A percentile compares a stretch with the other conserved stretches of the same genome.
phyloP scores from a whole-genome alignment of 2,113 vertebrate species.

The Hypomesus transpacificus region DNA sequence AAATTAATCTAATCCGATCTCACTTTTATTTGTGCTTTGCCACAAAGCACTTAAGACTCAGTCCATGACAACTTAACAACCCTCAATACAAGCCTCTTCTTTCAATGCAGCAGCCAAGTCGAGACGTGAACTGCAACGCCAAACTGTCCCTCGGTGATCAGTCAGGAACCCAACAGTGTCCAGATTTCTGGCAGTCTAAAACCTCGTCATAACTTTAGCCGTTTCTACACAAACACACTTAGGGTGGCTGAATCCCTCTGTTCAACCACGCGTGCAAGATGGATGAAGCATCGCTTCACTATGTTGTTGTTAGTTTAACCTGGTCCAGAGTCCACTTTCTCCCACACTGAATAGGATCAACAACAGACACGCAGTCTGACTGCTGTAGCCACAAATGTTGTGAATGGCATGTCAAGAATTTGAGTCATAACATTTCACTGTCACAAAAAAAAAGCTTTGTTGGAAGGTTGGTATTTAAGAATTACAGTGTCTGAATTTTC shows the following conservation, averaged over 20 bases:
- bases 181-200: constrained; percentile 13
- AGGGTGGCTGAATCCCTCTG: constrained; percentile 31
- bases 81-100: neutral
- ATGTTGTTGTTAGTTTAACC: constrained; percentile 46
- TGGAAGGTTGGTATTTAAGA: neutral
- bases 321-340: constrained; percentile 25
- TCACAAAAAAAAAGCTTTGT: neutral
- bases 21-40: constrained; percentile 9
- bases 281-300: constrained; percentile 31
- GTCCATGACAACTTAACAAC: constrained; percentile 11
- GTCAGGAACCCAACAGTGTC: constrained; percentile 13
- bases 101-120: neutral
- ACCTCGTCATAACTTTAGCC: constrained; percentile 12
- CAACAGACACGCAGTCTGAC: constrained; percentile 24
- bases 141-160: neutral
- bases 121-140: neutral
- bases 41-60: constrained; percentile 4
- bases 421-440: constrained; percentile 8
- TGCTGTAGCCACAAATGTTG: constrained; percentile 37
- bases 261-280: constrained; percentile 58
- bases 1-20: constrained; percentile 18
- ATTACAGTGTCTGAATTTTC: no score
- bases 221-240: constrained; percentile 48
- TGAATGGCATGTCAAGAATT: constrained; percentile 47
- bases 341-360: constrained; percentile 29